Evolutionary conservation across 2,888 invertebrate genomes (phyloP).

Genomic region (Aquatica leii): DNA sequence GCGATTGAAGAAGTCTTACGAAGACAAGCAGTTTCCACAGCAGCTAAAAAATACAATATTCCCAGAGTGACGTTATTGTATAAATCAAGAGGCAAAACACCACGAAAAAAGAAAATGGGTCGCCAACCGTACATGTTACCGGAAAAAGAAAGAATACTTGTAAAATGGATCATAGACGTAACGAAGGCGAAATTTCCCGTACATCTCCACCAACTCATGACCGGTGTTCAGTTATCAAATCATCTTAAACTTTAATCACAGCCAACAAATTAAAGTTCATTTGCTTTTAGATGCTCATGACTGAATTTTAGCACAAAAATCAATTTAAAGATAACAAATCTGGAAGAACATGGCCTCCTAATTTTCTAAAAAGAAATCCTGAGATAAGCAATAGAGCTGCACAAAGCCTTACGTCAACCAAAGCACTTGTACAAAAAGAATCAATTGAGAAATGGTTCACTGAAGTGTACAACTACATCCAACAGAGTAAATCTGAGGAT

Average conservation of each 20-base stretch:
- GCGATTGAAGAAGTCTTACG: constrained; percentile 11
- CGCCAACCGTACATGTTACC: constrained; percentile 17
- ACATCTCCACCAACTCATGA: constrained; percentile 17
- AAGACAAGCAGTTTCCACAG: constrained; percentile 16
- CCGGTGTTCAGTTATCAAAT: constrained; percentile 8
- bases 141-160: constrained; percentile 17
- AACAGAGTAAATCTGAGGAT: constrained; percentile 43
- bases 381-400: constrained; percentile 16
- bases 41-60: constrained; percentile 14
- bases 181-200: constrained; percentile 19
- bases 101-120: constrained; percentile 6
- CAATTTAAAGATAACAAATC: constrained; percentile 14
- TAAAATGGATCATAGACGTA: constrained; percentile 16
- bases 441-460: constrained; percentile 21
- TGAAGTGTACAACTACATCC: constrained; percentile 17
- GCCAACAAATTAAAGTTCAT: constrained; percentile 7
- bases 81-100: constrained; percentile 13
- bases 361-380: constrained; percentile 17
- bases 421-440: constrained; percentile 14
- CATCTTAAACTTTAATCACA: constrained; percentile 7
- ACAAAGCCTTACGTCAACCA: constrained; percentile 18
- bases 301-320: constrained; percentile 23
- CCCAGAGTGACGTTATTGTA: constrained; percentile 6
- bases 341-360: constrained; percentile 17
- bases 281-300: constrained; percentile 3